These are phyloP conservation scores for Sminthurinus aureus DNA, from an alignment of 2,888 invertebrate genomes.

Conservation along the genomic window DNA sequence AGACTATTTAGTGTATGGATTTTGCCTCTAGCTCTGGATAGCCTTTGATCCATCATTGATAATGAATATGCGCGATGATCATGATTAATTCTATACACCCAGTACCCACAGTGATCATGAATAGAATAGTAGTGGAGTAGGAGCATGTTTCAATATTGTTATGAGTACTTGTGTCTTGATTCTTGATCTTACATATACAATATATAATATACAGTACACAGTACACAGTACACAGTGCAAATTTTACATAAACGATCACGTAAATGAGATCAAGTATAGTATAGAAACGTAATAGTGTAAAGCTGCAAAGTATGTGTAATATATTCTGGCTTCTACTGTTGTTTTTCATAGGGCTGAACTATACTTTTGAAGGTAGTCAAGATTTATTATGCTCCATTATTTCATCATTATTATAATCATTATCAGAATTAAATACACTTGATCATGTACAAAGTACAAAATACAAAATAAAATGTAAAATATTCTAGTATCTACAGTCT, in stretches of 20 bases:
- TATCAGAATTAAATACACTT: background rate
- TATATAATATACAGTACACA: background rate
- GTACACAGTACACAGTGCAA: background rate
- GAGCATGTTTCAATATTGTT: background rate
- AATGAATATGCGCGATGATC: constrained; percentile 9
- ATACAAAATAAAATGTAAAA: too few species aligned
- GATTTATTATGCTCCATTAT: constrained; percentile 24
- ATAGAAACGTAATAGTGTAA: background rate
- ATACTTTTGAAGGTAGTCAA: constrained; percentile 29
- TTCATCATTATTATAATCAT: constrained; percentile 28
- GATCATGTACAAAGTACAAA: background rate
- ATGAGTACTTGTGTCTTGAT: background rate
- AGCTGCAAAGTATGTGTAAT: too few species aligned
- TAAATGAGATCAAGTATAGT: background rate
- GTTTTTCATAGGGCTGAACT: background rate
- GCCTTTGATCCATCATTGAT: constrained; percentile 32
- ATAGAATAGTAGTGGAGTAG: background rate
- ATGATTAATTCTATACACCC: constrained; percentile 26
- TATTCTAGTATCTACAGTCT: background rate
- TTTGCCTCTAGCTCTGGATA: background rate
- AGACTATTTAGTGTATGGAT: too few species aligned
- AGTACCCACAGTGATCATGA: constrained; percentile 10
- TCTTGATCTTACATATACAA: background rate
- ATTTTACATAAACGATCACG: background rate
- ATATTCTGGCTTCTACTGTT: background rate